Conservation (phyloP, 2,888 invertebrate genomes). For the Terebella lapidaria region DNA sequence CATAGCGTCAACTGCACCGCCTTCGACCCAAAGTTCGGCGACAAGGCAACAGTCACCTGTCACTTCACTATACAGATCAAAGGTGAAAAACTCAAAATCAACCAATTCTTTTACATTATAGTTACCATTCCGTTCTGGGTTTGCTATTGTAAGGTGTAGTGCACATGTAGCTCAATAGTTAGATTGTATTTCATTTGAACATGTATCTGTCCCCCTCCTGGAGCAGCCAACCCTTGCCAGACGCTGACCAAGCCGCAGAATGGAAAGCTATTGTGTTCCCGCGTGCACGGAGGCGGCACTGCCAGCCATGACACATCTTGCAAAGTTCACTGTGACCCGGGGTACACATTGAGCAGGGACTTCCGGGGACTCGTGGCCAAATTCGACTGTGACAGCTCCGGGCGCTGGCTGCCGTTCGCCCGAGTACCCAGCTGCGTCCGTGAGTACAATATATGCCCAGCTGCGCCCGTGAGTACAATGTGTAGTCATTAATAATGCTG, state of each 20-base stretch:
- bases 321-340: constrained; percentile 20
- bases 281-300: constrained; percentile 18
- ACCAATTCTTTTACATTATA: background rate
- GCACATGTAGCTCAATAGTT: no score
- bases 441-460: constrained; percentile 20
- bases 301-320: constrained; percentile 17
- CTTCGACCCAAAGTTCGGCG: constrained; percentile 22
- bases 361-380: constrained; percentile 6
- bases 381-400: constrained; percentile 21
- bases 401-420: constrained; percentile 19
- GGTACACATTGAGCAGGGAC: constrained; percentile 17
- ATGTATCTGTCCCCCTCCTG: background rate
- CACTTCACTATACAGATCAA: constrained; percentile 17
- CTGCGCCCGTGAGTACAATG: constrained; percentile 22
- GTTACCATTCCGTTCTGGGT: no score
- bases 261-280: constrained; percentile 23
- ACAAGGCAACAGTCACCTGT: constrained; percentile 14
- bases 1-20: constrained; percentile 22
- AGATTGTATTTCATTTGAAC: no score
- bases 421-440: constrained; percentile 24
- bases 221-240: constrained; percentile 24
- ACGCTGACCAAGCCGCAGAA: constrained; percentile 20
- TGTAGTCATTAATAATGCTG: no score
- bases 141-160: no score
- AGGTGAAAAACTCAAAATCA: constrained; percentile 12